Evolutionary conservation across 2,797 vertebrate species (phyloP).

Genomic region (Micropoecilia bifurca): DNA sequence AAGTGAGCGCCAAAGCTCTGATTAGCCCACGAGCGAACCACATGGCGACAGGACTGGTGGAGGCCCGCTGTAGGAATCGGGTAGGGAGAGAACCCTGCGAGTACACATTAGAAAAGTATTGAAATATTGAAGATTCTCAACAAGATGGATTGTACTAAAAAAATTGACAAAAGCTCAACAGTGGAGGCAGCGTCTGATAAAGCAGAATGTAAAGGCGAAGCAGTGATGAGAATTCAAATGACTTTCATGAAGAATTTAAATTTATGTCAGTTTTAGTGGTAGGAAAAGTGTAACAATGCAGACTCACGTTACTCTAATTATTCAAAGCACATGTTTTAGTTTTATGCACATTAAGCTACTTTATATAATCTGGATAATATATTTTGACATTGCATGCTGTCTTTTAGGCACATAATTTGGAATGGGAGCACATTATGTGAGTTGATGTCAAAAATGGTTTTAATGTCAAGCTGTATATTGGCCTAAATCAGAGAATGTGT

Average conservation of each 20-base stretch:
- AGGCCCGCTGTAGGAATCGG: conserved; percentile 71
- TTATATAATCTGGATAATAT: background rate
- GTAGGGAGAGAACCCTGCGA: conserved; percentile 50
- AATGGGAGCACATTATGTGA: background rate
- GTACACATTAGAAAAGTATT: background rate
- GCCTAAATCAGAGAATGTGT: background rate
- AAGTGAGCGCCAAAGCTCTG: conserved; percentile 86
- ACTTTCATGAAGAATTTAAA: background rate
- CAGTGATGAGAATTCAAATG: conserved; percentile 5
- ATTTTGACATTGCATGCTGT: background rate
- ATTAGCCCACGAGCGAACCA: conserved; percentile 85
- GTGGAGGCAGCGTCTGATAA: background rate
- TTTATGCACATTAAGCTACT: background rate
- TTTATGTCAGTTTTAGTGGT: conserved; percentile 1
- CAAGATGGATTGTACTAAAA: background rate
- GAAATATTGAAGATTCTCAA: background rate
- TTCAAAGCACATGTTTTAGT: background rate
- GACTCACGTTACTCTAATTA: background rate
- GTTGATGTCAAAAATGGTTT: background rate
- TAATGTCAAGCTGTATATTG: background rate
- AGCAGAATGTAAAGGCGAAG: conserved; percentile 8
- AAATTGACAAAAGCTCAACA: conserved; percentile 5
- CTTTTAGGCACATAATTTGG: background rate
- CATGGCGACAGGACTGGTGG: conserved; percentile 89
- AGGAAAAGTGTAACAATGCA: conserved; percentile 1